Conservation (phyloP, 2,888 invertebrate genomes). For the Callinectes sapidus region DNA sequence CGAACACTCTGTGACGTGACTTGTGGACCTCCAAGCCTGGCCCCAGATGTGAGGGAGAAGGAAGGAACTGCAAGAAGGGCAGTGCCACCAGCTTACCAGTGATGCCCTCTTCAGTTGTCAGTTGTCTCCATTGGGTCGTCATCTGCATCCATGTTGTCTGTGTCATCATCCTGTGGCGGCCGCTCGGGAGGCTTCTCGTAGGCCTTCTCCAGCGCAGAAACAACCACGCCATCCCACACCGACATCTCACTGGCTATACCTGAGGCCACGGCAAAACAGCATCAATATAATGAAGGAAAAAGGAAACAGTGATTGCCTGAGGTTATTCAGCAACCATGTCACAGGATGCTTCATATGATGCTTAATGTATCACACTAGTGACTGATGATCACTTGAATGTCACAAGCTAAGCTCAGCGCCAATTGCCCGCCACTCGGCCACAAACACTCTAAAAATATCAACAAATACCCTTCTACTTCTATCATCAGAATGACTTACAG, state of each 20-base stretch:
- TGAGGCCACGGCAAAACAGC: constrained; percentile 72
- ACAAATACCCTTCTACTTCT: neutral
- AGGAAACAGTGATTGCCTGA: neutral
- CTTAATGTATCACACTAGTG: neutral
- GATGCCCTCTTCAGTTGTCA: constrained; percentile 50
- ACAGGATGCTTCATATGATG: neutral
- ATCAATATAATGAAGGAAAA: neutral
- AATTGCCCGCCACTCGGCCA: neutral
- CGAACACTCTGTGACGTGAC: neutral
- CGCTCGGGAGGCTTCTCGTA: constrained; percentile 88
- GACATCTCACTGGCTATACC: constrained; percentile 91
- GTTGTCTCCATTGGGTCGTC: constrained; percentile 68
- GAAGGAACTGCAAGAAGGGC: neutral
- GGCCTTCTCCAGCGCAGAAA: constrained; percentile 94
- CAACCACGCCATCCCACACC: constrained; percentile 97
- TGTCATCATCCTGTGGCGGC: constrained; percentile 82
- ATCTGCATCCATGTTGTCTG: constrained; percentile 74
- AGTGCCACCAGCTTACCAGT: constrained; percentile 3
- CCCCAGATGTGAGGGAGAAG: neutral
- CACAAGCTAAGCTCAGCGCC: too few relatives aligned
- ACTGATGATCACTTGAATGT: neutral
- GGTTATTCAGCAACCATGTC: neutral
- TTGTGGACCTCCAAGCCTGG: constrained; percentile 10
- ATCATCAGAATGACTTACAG: neutral
- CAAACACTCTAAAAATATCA: neutral